Evolutionary conservation across 2,888 invertebrate genomes (phyloP).

Genomic region (Caenorhabditis virilis): DNA sequence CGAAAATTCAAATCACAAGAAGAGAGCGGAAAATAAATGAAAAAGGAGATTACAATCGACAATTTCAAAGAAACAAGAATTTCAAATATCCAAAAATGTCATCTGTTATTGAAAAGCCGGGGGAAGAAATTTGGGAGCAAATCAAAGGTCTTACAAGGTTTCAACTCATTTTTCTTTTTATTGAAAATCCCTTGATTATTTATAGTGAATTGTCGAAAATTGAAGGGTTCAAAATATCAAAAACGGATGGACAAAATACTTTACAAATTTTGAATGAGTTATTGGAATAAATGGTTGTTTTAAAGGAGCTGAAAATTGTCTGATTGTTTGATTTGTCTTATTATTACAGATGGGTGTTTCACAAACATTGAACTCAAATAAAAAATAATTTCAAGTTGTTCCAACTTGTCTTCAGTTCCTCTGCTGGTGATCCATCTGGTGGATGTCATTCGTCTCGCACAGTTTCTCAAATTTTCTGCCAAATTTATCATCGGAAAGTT

Average conservation of each 20-base stretch:
- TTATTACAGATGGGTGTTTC: neutral
- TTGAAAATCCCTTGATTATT: no score
- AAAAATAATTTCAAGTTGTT: no score
- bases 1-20: no score
- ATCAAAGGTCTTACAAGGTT: neutral
- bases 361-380: no score
- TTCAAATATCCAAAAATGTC: no score
- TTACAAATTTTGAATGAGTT: neutral
- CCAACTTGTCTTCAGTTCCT: neutral
- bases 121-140: slow-evolving; percentile 2
- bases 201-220: no score
- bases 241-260: neutral
- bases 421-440: neutral
- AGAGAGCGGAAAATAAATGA: no score
- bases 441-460: neutral
- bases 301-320: no score
- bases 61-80: no score
- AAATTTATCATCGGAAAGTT: slow-evolving; percentile 2
- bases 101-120: slow-evolving; percentile 1
- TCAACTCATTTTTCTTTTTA: no score
- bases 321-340: neutral
- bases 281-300: neutral
- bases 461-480: neutral
- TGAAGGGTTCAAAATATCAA: neutral
- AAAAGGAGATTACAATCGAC: no score